Evolutionary conservation across 2,113 vertebrate species (phyloP).

Genomic region (Corythornis vintsioides): DNA sequence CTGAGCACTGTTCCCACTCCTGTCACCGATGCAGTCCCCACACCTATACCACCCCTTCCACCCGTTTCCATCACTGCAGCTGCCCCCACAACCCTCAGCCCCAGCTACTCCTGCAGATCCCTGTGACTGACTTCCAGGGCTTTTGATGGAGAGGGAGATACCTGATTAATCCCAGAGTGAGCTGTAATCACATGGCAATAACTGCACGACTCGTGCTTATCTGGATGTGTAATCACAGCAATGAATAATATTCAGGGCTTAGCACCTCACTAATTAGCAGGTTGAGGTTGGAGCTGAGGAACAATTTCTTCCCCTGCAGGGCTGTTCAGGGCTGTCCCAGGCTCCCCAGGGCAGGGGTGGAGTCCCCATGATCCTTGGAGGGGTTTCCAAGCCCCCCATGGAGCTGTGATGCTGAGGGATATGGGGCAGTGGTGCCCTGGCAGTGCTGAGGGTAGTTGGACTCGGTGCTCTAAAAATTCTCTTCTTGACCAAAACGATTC

Average conservation of each 20-base stretch:
- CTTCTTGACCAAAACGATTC: background rate
- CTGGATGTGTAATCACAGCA: constrained; percentile 32
- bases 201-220: constrained; percentile 7
- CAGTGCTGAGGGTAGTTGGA: background rate
- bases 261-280: background rate
- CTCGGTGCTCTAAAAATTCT: background rate
- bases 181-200: constrained; percentile 24
- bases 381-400: too few species aligned
- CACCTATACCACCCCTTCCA: background rate
- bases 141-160: background rate
- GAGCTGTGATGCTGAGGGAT: background rate
- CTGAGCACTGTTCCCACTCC: background rate
- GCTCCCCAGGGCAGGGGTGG: too few species aligned
- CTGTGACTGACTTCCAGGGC: background rate
- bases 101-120: accelerated
- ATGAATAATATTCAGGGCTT: background rate
- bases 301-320: too few species aligned
- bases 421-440: background rate
- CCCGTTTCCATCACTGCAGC: background rate
- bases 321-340: too few species aligned
- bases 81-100: background rate
- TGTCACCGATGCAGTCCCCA: background rate
- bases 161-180: constrained; percentile 32
- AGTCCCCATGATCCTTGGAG: too few species aligned
- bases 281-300: background rate